Evolutionary conservation across 1,140 invertebrate genomes (phyloP), one percentile per base, ranked within the genome.

Genomic region (Neodiprion lecontei): DNA sequence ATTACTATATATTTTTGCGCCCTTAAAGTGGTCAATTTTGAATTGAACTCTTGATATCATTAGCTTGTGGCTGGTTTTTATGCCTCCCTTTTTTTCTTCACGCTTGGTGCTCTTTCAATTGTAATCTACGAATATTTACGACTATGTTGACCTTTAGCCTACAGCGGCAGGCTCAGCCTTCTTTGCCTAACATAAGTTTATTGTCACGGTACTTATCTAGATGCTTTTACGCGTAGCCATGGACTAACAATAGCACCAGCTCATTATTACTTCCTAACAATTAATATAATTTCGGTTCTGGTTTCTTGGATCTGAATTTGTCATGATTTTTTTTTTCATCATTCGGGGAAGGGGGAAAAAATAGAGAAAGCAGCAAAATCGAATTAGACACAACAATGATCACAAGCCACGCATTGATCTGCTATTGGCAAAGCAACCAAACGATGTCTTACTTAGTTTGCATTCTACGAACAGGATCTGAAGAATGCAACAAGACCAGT

Each of bases 401-500:
- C 68, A 14, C 47, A 9, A 47, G 47, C 11, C 8, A 28, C 68
- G 7, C 21, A 69, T 9, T 7, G 21, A n/a, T 23, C 7, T 28
- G 11, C 12, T n/a, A 69, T 12, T 23, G 68, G 9, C 23, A 69
- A 69, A 28, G 12, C 23, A 11, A 69, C 68, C 21, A 9, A 69
- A 28, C 5, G 11, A 69, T 69, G 65, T 72, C 66, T 14, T 48
- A 70, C 21, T 66, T 74, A 61, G 66, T 76, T 23, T 61, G 53
- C 28, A 40, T 40, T 40, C 28, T 40, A 3, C 28, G 28, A 14
- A 61, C 53, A 88, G 87, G 87, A 85, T 80, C 86, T 88, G 75
- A 83, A 81, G 80, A 87, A 81, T 76, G 85, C 87, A 21, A 86
- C 74, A 47, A 81, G 86, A 74, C 87, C 87, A 72, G 80, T 88